Evolutionary conservation across 2,797 vertebrate species (phyloP), one percentile per base, ranked within the genome.

Genomic region (Chiroxiphia lanceolata): DNA sequence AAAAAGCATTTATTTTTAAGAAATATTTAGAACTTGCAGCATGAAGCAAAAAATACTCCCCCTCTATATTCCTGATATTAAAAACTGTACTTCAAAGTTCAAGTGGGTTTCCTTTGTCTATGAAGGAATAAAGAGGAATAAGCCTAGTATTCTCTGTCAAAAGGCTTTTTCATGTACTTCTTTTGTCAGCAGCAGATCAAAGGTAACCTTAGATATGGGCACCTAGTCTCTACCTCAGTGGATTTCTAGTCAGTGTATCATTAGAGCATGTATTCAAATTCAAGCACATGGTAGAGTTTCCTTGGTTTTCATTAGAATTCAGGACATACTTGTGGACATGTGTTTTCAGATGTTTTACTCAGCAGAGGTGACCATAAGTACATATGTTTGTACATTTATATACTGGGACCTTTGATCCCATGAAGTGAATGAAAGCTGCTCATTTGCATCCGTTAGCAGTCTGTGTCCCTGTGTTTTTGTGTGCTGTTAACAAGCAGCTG

Each of bases 141-240:
- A 61, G 3, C 1, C 17, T 44, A 25, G 60, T 75, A 59, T 83
- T 91, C 56, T 48, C 40, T 84, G 16, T 94, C 88, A 89, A 90
- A 96, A 94, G 88, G 50, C 86, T 93, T 96, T 91, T 95, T 95
- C 78, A 80, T 83, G 26, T 77, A 33, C 57, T 87, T 83, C 25
- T 53, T 93, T 95, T 96, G 90, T 94, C 85, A 94, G 50, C 20
- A 84, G 40, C n/a, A 33, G 64, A 94, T 93, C 91, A 96, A 93
- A 95, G 91, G 96, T 95, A 97, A 94, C 81, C 1, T 87, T 96
- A 95, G 91, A 93, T 95, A 91, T 83, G 90, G 67, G 48, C 44
- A 88, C 59, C 63, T 67, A 70, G 56, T 60, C 65, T 88, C 51
- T 92, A 48, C 63, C 56, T 86, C 77, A 44, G 72, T 83, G 33